A percentile compares a stretch with the other conserved stretches of the same genome.
Evolutionary conservation across 1,140 invertebrate genomes (phyloP).

Genomic region (Brevipalpus yothersi): DNA sequence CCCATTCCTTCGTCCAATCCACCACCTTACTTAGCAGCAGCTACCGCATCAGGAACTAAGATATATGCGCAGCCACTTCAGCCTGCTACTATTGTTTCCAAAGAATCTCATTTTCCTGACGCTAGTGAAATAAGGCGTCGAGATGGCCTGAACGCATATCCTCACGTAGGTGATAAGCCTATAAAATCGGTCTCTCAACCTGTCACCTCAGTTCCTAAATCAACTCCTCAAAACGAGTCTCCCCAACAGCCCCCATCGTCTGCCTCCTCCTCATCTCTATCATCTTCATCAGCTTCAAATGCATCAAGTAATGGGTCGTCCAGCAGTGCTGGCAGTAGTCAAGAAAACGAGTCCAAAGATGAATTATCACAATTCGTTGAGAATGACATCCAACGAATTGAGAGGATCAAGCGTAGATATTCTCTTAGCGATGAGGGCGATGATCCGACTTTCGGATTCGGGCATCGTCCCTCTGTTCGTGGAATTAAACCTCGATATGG

Average conservation of each 20-base stretch:
- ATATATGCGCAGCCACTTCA: not conserved
- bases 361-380: slow-evolving; percentile 57
- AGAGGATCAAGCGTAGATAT: slow-evolving; percentile 47
- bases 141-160: slow-evolving; percentile 11
- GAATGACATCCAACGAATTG: slow-evolving; percentile 48
- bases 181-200: not conserved
- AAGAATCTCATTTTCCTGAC: slow-evolving; percentile 8
- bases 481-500: slow-evolving; percentile 40
- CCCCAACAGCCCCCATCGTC: not conserved
- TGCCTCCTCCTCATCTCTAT: not conserved
- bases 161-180: slow-evolving; percentile 4
- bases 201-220: not conserved
- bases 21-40: not conserved
- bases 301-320: not conserved
- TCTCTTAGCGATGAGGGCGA: slow-evolving; percentile 28
- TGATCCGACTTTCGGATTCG: slow-evolving; percentile 59
- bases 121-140: slow-evolving; percentile 10
- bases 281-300: not conserved
- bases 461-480: slow-evolving; percentile 53
- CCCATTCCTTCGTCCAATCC: not conserved
- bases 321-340: not conserved
- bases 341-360: slow-evolving; percentile 21
- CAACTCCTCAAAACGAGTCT: not conserved
- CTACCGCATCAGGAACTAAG: not conserved
- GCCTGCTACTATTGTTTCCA: not conserved